These are phyloP conservation scores for Trematocara caparti DNA, from an alignment of 2,797 vertebrate genomes.

Conservation along the genomic window DNA sequence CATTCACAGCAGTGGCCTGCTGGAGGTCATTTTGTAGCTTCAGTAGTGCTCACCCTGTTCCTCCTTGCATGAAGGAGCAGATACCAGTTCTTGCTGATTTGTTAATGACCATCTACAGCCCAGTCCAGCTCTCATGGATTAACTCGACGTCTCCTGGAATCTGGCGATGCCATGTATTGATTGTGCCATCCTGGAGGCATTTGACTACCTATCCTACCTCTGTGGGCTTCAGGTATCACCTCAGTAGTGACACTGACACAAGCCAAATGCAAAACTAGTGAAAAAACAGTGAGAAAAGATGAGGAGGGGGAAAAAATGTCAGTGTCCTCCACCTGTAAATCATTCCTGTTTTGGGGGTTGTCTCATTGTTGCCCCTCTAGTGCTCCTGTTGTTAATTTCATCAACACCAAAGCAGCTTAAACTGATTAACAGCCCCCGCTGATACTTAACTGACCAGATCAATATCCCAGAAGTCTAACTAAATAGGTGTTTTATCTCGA, in stretches of 20 bases:
- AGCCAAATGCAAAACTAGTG: neutral
- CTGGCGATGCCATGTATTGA: neutral
- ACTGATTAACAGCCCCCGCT: neutral
- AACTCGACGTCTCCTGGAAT: neutral
- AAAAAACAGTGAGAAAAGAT: neutral
- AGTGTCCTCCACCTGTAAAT: neutral
- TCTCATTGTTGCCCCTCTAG: neutral
- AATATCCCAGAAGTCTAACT: neutral
- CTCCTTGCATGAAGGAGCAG: neutral
- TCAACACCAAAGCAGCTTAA: neutral
- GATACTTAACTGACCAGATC: neutral
- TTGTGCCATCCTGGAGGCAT: neutral
- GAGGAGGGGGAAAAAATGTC: neutral
- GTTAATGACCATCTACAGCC: neutral
- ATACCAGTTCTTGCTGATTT: neutral
- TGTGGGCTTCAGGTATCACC: neutral
- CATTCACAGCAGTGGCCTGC: neutral
- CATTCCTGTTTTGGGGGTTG: neutral
- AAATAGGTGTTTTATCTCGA: neutral
- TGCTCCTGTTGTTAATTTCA: neutral
- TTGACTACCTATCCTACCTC: neutral
- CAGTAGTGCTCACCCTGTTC: neutral
- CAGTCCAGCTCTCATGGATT: neutral
- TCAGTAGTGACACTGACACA: neutral
- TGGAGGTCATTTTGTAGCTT: neutral